Conservation (phyloP, 2,888 invertebrate genomes). For the Seira musarum region DNA sequence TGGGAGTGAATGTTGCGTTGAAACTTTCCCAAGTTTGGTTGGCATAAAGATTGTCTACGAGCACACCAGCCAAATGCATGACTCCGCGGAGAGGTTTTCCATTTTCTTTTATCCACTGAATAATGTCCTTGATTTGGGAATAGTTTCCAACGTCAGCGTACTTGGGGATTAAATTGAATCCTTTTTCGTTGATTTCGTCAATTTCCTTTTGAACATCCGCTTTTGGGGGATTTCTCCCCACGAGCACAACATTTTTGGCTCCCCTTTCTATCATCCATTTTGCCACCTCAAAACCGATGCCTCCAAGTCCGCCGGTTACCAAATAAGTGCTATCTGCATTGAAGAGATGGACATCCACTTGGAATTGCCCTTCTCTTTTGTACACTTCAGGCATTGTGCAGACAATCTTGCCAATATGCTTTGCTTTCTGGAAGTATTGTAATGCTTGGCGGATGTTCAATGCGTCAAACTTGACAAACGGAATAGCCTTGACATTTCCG, state of each 20-base stretch:
- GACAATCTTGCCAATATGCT: conserved; percentile 52
- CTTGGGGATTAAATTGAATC: not conserved
- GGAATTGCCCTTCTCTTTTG: not conserved
- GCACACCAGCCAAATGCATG: conserved; percentile 46
- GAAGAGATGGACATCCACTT: conserved; percentile 4
- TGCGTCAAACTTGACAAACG: conserved; percentile 34
- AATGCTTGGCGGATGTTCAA: conserved; percentile 29
- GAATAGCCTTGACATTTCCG: conserved; percentile 11
- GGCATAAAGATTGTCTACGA: conserved; percentile 21
- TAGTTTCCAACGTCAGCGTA: conserved; percentile 23
- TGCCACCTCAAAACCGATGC: conserved; percentile 34
- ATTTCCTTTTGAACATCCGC: conserved; percentile 29
- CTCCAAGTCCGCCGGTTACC: conserved; percentile 47
- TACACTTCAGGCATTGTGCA: conserved; percentile 18
- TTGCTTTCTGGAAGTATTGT: conserved; percentile 40
- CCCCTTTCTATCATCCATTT: conserved; percentile 41
- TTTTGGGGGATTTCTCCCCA: conserved; percentile 14
- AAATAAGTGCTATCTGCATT: conserved; percentile 22
- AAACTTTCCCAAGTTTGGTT: conserved; percentile 44
- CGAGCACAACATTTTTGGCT: conserved; percentile 28
- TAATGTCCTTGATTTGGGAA: conserved; percentile 2
- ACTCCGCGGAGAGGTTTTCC: conserved; percentile 43
- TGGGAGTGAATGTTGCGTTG: conserved; percentile 20
- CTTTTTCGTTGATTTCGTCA: not conserved
- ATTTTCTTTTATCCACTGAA: not conserved